phyloP scores from a whole-genome alignment of 2,113 vertebrate species.

The Cathartes aura region DNA sequence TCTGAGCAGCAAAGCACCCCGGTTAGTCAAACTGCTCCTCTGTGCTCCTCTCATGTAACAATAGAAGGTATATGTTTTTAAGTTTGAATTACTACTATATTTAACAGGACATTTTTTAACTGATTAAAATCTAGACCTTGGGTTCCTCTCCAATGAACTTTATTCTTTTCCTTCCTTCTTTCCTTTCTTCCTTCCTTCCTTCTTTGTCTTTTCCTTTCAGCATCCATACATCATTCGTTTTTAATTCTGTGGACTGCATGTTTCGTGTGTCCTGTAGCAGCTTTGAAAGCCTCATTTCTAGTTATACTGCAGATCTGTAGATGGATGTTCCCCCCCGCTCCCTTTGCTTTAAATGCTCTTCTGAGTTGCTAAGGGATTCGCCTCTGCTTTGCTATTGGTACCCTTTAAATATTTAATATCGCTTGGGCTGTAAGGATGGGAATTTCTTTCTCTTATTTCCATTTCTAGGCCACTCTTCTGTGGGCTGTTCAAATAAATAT shows the following conservation, averaged over 20 bases:
- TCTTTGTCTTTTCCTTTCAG: slow-evolving; percentile 72
- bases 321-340: not conserved
- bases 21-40: slow-evolving; percentile 69
- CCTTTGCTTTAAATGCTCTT: slow-evolving; percentile 42
- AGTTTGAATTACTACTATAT: slow-evolving; percentile 79
- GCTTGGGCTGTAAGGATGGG: slow-evolving; percentile 34
- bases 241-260: slow-evolving; percentile 79
- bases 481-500: slow-evolving; percentile 57
- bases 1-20: slow-evolving; percentile 78
- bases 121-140: slow-evolving; percentile 81
- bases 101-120: slow-evolving; percentile 83
- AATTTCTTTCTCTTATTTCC: slow-evolving; percentile 60
- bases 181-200: slow-evolving; percentile 56
- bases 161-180: slow-evolving; percentile 68
- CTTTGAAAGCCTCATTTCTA: slow-evolving; percentile 55
- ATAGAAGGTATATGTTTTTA: slow-evolving; percentile 76
- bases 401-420: slow-evolving; percentile 45
- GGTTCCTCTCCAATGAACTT: slow-evolving; percentile 75
- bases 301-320: slow-evolving; percentile 28
- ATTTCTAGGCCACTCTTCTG: slow-evolving; percentile 59
- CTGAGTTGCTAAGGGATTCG: slow-evolving; percentile 45
- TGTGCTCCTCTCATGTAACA: slow-evolving; percentile 79
- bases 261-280: slow-evolving; percentile 70
- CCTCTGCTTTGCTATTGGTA: slow-evolving; percentile 51
- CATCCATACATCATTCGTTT: slow-evolving; percentile 75